Conservation (phyloP, 2,888 invertebrate genomes). For the Melitaea athalia region DNA sequence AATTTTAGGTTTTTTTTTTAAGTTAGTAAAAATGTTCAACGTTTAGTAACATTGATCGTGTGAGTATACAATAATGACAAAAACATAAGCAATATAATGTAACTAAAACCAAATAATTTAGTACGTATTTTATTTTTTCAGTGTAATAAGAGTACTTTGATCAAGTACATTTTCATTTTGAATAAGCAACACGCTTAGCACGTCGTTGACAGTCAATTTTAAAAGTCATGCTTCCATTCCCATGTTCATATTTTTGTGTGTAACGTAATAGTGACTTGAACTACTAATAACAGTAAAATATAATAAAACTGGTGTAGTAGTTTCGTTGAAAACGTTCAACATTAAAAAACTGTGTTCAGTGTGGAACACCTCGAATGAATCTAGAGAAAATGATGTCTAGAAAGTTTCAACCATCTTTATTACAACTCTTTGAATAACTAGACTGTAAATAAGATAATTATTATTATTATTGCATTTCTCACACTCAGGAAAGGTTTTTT, state of each 20-base stretch:
- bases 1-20: neutral
- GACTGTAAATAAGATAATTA: constrained; percentile 36
- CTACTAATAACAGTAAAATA: constrained; percentile 12
- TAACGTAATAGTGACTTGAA: neutral
- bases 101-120: too few relatives aligned
- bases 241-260: neutral
- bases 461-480: constrained; percentile 30
- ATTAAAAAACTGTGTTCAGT: constrained; percentile 5
- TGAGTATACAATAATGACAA: too few relatives aligned
- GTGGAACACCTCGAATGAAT: constrained; percentile 25
- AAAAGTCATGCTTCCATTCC: neutral
- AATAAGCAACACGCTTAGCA: neutral
- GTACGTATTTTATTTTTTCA: too few relatives aligned
- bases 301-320: neutral
- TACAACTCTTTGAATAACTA: constrained; percentile 31
- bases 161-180: neutral
- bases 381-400: constrained; percentile 28
- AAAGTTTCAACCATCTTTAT: constrained; percentile 32
- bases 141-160: neutral
- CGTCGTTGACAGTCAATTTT: neutral
- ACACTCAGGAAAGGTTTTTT: constrained; percentile 29
- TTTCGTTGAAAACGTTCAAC: constrained; percentile 4
- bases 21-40: too few relatives aligned
- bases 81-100: too few relatives aligned
- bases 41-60: too few relatives aligned